phyloP scores from a whole-genome alignment of 2,113 vertebrate species.

The Coptodon bakossiorum region DNA sequence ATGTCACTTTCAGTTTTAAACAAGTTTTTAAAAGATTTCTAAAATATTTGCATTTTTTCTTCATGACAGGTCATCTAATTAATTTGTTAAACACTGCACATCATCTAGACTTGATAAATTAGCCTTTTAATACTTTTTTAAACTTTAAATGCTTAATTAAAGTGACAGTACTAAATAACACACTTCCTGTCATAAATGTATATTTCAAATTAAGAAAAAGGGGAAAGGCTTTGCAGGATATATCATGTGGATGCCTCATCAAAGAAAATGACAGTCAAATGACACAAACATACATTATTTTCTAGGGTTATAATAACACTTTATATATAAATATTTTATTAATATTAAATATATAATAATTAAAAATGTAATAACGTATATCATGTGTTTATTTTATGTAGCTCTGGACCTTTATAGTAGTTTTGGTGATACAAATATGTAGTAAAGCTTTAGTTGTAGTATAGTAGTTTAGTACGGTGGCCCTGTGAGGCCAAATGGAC shows the following conservation, averaged over 20 bases:
- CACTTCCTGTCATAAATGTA: background rate
- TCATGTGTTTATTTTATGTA: background rate
- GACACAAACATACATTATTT: background rate
- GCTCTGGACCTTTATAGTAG: background rate
- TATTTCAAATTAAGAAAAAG: background rate
- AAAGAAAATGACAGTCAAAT: background rate
- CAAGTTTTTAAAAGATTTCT: background rate
- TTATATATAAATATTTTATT: background rate
- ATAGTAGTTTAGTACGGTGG: background rate
- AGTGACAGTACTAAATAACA: background rate
- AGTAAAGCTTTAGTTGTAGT: background rate
- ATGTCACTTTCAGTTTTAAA: background rate
- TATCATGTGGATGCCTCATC: background rate
- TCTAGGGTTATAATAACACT: background rate
- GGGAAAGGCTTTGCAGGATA: background rate
- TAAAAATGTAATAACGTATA: background rate
- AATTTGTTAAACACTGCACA: background rate
- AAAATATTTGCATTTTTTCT: background rate
- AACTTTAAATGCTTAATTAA: background rate
- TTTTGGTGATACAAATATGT: background rate
- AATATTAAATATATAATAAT: background rate
- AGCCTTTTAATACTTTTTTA: background rate
- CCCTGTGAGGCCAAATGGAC: background rate
- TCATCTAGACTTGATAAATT: background rate
- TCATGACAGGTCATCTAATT: background rate